Conservation (phyloP, 1,140 invertebrate genomes). For the Contarinia nasturtii region DNA sequence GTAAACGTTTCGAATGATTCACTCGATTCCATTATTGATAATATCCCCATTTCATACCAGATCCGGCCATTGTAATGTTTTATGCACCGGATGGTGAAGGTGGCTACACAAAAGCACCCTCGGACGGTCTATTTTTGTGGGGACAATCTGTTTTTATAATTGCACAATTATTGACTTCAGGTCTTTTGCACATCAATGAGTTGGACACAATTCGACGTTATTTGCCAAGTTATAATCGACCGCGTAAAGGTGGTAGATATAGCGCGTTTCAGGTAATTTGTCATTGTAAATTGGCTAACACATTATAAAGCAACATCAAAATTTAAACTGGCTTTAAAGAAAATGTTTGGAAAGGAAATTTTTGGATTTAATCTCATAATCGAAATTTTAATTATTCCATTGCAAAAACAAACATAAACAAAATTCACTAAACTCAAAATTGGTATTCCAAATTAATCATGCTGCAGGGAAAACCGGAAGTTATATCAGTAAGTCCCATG, state of each 20-base stretch:
- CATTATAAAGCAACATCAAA: background rate
- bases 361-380: no score
- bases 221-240: slow-evolving; percentile 87
- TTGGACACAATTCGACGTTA: slow-evolving; percentile 89
- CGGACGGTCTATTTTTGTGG: slow-evolving; percentile 46
- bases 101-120: slow-evolving; percentile 19
- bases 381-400: no score
- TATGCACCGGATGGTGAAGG: slow-evolving; percentile 63
- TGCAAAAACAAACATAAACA: no score
- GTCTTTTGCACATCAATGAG: slow-evolving; percentile 84
- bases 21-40: background rate
- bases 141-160: slow-evolving; percentile 92
- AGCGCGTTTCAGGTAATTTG: slow-evolving; percentile 81
- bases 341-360: no score
- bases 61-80: slow-evolving; percentile 69
- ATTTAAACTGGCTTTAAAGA: background rate
- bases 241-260: slow-evolving; percentile 74
- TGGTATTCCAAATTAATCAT: background rate
- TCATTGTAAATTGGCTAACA: background rate
- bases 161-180: slow-evolving; percentile 71
- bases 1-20: slow-evolving; percentile 13
- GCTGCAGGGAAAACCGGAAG: slow-evolving; percentile 3
- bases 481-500: background rate
- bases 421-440: background rate
- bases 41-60: slow-evolving; percentile 20